Base-by-base conservation (phyloP, 2,888 invertebrate genomes). In the Crioceris asparagi region DNA sequence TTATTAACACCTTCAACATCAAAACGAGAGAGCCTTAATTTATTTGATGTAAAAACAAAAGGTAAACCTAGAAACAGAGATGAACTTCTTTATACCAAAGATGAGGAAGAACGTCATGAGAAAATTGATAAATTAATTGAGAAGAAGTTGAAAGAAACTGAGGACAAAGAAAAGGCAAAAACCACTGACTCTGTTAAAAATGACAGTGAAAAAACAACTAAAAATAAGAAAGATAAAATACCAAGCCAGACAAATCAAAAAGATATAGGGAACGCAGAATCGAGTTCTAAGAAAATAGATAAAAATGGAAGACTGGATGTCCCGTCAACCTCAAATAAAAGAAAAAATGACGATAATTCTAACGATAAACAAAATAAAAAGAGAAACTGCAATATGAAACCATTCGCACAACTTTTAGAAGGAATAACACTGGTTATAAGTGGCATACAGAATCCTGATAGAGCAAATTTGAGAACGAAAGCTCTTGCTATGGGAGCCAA, bases 401-500 rank as follows among this genome's bases (percentile, higher is more conserved):
- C 74, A 1, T 81, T 79, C 46, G 57, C 68, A 42, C 60, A 70
- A 46, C 56, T 84, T 18, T 61, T 91, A 47, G 61, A 68, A 8
- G 79, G 71, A 35, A 84, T 84, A 3, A 72, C 75, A 39, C 71
- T 91, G 55, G 83, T 79, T n/a, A 72, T 93, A 45, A 90, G 88
- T 66, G 92, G 92, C 0, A 90, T 83, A 65, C 72, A 79, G 67
- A 84, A 92, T 68, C 92, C 92, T 3, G 70, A 73, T 40, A 71
- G 92, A 33, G 73, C 71, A 1, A 63, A 69, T 40, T 56, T 92
- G 32, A 66, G 91, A 21, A 71, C 70, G 43, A 71, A 72, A 48
- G 87, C 83, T 4, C 39, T 79, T 3, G 72, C 74, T 36, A 75
- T 93, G 74, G 92, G 92, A 2, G 91, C 87, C 1, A 70, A 68